These are phyloP conservation scores for Torymus texanus DNA, from an alignment of 2,888 invertebrate genomes.

Conservation along the genomic window DNA sequence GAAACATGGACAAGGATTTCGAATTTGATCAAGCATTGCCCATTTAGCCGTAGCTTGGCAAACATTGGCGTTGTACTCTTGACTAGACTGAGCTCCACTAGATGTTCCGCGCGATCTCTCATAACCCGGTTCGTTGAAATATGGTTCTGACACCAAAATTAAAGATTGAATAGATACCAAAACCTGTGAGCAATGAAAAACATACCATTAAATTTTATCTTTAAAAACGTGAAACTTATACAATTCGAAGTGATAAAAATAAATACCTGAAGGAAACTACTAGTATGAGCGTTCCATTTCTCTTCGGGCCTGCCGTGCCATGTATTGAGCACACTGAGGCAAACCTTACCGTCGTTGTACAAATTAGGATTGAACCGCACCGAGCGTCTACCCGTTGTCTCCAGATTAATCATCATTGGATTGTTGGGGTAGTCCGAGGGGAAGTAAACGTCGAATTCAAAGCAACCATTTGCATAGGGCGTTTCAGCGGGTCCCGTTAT, in stretches of 20 bases:
- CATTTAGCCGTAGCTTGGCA: constrained; percentile 95
- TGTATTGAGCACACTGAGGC: constrained; percentile 95
- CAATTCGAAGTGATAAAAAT: neutral
- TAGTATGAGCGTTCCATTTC: constrained; percentile 97
- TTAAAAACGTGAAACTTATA: neutral
- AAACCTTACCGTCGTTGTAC: constrained; percentile 96
- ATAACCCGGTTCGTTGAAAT: constrained; percentile 96
- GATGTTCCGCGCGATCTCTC: constrained; percentile 92
- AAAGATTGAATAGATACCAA: constrained; percentile 94
- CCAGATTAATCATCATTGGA: constrained; percentile 93
- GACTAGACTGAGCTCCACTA: constrained; percentile 90
- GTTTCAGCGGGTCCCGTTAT: constrained; percentile 95
- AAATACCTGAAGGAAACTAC: constrained; percentile 89
- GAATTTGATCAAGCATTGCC: constrained; percentile 96
- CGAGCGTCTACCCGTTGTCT: constrained; percentile 91
- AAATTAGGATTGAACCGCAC: constrained; percentile 95
- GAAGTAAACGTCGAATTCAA: constrained; percentile 93
- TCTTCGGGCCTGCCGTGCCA: constrained; percentile 98
- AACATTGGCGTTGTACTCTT: constrained; percentile 96
- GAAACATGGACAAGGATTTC: constrained; percentile 93
- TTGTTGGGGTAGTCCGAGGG: constrained; percentile 89
- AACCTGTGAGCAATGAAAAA: constrained; percentile 77
- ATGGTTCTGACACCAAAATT: constrained; percentile 94
- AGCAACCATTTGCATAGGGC: constrained; percentile 94
- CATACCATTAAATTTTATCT: neutral